A percentile compares a stretch with the other conserved stretches of the same genome.
Evolutionary conservation across 2,888 invertebrate species (phyloP).

Genomic region (Mesoligia furuncula): DNA sequence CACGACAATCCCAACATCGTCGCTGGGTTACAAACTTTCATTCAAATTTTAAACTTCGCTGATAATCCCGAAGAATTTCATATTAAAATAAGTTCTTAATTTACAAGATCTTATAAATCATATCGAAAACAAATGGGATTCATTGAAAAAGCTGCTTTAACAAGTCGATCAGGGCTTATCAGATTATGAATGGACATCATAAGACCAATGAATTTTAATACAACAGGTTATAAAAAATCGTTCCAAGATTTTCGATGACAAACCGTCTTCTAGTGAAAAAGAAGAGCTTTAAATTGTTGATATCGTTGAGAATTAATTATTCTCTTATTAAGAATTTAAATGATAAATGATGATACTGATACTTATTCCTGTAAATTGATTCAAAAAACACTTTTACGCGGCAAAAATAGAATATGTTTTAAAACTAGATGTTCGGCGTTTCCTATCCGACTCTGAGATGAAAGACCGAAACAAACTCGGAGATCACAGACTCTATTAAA

Average conservation of each 20-base stretch:
- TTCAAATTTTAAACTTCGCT: conserved; percentile 70
- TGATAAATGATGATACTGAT: neutral
- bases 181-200: conserved; percentile 45
- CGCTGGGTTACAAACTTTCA: conserved; percentile 70
- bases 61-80: conserved; percentile 51
- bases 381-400: neutral
- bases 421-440: neutral
- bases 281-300: conserved; percentile 5
- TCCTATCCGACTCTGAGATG: neutral
- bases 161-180: conserved; percentile 37
- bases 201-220: conserved; percentile 37
- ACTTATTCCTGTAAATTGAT: neutral
- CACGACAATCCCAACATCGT: conserved; percentile 72
- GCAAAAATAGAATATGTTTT: neutral
- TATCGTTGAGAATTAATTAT: conserved; percentile 6
- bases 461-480: neutral
- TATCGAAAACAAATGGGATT: conserved; percentile 35
- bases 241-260: conserved; percentile 28
- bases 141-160: conserved; percentile 25
- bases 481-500: neutral
- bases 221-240: conserved; percentile 49
- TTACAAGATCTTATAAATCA: conserved; percentile 27
- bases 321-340: neutral
- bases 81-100: conserved; percentile 42
- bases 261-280: neutral